These are phyloP conservation scores for Drosophila biarmipes DNA, from an alignment of 1,140 invertebrate genomes.

Conservation along the genomic window DNA sequence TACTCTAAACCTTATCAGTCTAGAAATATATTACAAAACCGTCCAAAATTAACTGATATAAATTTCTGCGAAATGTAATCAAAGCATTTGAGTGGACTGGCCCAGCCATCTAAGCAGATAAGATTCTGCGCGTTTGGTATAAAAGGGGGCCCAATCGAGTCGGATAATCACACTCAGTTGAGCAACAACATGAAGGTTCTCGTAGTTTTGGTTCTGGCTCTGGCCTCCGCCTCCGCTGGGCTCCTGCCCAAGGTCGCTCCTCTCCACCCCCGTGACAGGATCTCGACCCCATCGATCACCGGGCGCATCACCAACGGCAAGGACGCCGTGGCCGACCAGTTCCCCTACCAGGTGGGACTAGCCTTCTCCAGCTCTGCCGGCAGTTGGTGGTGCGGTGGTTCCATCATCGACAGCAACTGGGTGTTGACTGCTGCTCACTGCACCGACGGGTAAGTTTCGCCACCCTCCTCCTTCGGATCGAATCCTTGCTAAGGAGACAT, in stretches of 20 bases:
- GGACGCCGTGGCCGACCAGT: slow-evolving; percentile 77
- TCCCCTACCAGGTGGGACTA: slow-evolving; percentile 86
- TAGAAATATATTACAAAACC: background rate
- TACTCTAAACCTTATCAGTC: slow-evolving; percentile 1
- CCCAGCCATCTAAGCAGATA: slow-evolving; percentile 5
- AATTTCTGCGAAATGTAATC: slow-evolving; percentile 3
- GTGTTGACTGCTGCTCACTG: slow-evolving; percentile 88
- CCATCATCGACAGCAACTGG: slow-evolving; percentile 85
- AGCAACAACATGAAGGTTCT: slow-evolving; percentile 75
- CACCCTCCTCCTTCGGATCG: background rate
- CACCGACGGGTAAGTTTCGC: slow-evolving; percentile 41
- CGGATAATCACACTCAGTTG: slow-evolving; percentile 42
- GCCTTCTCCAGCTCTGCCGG: slow-evolving; percentile 66
- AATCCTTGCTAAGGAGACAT: background rate
- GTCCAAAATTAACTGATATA: background rate
- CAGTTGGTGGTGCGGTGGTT: slow-evolving; percentile 87
- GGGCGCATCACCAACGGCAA: slow-evolving; percentile 77
- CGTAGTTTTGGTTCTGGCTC: slow-evolving; percentile 67
- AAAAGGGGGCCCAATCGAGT: background rate
- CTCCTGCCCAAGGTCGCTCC: slow-evolving; percentile 35
- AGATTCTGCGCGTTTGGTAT: background rate
- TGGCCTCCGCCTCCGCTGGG: slow-evolving; percentile 70
- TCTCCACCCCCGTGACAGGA: slow-evolving; percentile 56
- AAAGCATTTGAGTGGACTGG: background rate
- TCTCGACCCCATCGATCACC: slow-evolving; percentile 28